A percentile compares a stretch with the other conserved stretches of the same genome.
Evolutionary conservation across 2,113 vertebrate genomes (phyloP).

Genomic region (Alces alces): DNA sequence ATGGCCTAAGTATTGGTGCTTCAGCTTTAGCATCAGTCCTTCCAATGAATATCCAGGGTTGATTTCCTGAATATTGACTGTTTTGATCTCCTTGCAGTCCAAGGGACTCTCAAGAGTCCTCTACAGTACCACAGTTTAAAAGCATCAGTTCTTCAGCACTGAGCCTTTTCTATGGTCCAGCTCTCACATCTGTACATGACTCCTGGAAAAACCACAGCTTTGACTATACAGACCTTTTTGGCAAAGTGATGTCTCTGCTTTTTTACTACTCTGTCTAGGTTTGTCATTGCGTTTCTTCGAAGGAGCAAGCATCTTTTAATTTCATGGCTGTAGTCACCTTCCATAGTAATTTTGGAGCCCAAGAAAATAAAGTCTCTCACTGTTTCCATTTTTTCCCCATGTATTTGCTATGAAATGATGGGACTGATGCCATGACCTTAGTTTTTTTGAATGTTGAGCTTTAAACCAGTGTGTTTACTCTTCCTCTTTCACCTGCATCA

Average conservation of each 20-base stretch:
- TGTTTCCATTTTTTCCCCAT: background rate
- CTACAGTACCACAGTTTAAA: background rate
- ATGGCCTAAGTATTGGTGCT: background rate
- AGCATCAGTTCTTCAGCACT: background rate
- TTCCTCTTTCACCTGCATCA: background rate
- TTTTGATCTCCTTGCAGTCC: background rate
- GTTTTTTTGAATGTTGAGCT: background rate
- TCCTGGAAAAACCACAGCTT: background rate
- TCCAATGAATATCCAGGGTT: background rate
- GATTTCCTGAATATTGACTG: background rate
- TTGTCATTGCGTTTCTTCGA: fast-evolving
- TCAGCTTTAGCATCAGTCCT: background rate
- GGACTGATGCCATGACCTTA: background rate
- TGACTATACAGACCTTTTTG: background rate
- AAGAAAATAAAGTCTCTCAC: background rate
- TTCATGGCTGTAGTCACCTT: background rate
- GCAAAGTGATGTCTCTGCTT: background rate
- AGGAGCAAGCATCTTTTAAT: background rate
- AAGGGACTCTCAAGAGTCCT: background rate
- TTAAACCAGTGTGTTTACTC: background rate
- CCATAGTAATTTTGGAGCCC: background rate
- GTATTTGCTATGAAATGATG: background rate
- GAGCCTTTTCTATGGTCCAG: background rate
- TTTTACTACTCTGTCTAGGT: background rate
- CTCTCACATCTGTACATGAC: background rate